These are phyloP conservation scores for Ptyas mucosa DNA, from an alignment of 2,113 vertebrate species.

Conservation along the genomic window DNA sequence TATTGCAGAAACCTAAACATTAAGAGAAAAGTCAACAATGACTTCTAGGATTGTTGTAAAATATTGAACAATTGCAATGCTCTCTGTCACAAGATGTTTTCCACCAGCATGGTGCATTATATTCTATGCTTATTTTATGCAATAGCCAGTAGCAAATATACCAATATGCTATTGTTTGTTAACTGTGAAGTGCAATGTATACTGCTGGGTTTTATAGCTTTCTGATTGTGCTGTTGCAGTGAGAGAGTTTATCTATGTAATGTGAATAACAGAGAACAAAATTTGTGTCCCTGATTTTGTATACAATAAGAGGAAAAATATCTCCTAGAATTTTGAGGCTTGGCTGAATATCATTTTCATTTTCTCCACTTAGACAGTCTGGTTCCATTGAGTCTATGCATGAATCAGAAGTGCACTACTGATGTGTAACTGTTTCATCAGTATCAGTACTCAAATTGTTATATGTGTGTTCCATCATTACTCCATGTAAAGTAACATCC, in stretches of 20 bases:
- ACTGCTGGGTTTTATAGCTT: not conserved
- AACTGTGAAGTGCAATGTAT: not conserved
- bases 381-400: not conserved
- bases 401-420: not conserved
- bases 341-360: not conserved
- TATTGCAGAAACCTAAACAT: not conserved
- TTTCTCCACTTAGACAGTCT: not conserved
- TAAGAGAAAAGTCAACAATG: not conserved
- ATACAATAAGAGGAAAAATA: not conserved
- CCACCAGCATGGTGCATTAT: not conserved
- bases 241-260: not conserved
- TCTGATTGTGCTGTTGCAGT: not conserved
- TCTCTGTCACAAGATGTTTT: not conserved
- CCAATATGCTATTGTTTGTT: not conserved
- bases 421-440: not conserved
- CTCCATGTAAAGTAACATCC: not conserved
- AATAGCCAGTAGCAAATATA: not conserved
- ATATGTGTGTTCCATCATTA: not conserved
- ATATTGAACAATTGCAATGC: not conserved
- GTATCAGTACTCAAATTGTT: not conserved
- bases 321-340: not conserved
- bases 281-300: not conserved
- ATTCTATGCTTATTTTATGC: not conserved
- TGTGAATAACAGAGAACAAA: not conserved
- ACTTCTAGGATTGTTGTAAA: not conserved